Evolutionary conservation across 1,140 invertebrate genomes (phyloP), one percentile per base, ranked within the genome.

Genomic region (Penaeus vannamei): DNA sequence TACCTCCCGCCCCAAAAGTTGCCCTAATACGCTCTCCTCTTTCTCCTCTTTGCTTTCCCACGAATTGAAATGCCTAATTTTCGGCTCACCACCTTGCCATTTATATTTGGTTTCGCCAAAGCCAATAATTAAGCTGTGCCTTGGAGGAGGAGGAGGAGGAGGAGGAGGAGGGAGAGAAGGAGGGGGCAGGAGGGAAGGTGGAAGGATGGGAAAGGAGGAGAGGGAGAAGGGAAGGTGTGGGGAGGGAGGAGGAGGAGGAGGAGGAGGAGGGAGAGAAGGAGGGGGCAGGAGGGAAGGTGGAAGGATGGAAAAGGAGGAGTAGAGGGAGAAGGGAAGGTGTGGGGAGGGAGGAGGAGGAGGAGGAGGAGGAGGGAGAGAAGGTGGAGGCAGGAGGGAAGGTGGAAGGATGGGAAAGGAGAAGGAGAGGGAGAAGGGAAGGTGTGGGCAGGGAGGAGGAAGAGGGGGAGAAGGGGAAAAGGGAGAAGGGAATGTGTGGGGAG

Each of bases 1-100:
- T 53, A 53, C 53, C 53, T 53, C 53, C 72, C 72, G 72, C 42
- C 72, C n/a, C 29, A 36, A 76, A 76, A 32, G 23, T 29, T 36
- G 29, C 72, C 66, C 42, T 76, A 76, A 32, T 76, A 36, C 29
- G 29, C 20, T 14, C 72, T 76, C 29, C 29, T 36, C 29, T 36
- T 36, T 36, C 72, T 76, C 72, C 72, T 29, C 23, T 20, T 36
- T 76, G 29, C 29, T 76, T 76, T 32, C 29, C 72, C 29, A 76
- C 22, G 72, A 76, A 76, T 76, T 29, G 72, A 26, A 76, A 76
- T 76, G 72, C 29, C 72, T 76, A 76, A 76, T 76, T 76, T 76
- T 76, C 72, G 4, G 26, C 42, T 36, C 42, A 76, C 17, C 72
- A 29, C 42, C 29, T 76, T 76, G 72, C 72, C 72, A 32, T 36